Evolutionary conservation across 2,113 vertebrate species (phyloP).

Genomic region (Gulo gulo): DNA sequence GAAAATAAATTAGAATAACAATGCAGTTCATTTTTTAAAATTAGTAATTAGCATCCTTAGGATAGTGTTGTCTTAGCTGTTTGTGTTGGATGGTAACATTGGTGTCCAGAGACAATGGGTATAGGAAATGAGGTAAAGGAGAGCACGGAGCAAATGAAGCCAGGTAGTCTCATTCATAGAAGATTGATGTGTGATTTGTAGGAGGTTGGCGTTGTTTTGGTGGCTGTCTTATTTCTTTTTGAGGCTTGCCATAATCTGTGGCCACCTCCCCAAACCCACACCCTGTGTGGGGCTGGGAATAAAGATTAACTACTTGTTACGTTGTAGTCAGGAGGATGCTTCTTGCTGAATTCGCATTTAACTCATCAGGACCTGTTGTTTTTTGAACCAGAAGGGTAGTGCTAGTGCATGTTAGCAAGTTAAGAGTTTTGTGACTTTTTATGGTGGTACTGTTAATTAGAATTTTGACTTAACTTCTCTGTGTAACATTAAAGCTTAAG

Average conservation of each 20-base stretch:
- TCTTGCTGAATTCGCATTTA: not conserved
- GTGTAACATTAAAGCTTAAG: not conserved
- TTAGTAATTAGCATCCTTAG: not conserved
- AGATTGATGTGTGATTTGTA: not conserved
- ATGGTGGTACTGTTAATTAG: not conserved
- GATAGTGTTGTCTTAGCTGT: not conserved
- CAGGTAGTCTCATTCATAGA: not conserved
- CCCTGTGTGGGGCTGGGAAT: not conserved
- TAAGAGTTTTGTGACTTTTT: not conserved
- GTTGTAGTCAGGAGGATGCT: not conserved
- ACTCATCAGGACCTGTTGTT: not conserved
- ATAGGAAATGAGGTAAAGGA: not conserved
- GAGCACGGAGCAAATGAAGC: not conserved
- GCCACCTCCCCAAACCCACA: not conserved
- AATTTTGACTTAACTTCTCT: not conserved
- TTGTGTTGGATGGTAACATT: not conserved
- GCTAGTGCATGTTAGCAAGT: not conserved
- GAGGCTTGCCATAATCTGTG: not conserved
- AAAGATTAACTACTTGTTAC: not conserved
- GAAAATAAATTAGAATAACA: not conserved
- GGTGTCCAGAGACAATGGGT: not conserved
- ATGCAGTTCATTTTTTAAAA: constrained; percentile 26
- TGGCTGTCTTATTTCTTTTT: not conserved
- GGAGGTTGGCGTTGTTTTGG: not conserved
- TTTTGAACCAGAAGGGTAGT: not conserved